phyloP scores from a whole-genome alignment of 2,888 invertebrate genomes.

The Tupiocoris notatus region DNA sequence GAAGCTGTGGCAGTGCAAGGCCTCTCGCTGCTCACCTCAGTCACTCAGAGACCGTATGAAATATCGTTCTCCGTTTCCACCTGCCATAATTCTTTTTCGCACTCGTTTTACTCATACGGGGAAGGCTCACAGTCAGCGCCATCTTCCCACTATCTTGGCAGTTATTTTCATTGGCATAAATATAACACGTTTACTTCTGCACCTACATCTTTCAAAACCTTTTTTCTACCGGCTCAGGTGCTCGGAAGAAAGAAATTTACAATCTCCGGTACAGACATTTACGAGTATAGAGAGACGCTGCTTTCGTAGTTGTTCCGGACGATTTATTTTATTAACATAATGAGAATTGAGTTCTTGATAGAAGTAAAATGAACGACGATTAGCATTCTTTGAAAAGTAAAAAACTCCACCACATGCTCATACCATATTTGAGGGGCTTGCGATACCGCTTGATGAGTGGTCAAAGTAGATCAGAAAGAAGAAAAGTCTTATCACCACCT shows the following conservation, averaged over 20 bases:
- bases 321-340: too few species aligned
- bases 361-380: too few species aligned
- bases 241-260: background rate
- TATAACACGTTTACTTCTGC: background rate
- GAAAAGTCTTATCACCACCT: too few species aligned
- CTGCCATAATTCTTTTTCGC: slow-evolving; percentile 27
- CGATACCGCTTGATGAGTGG: too few species aligned
- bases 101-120: slow-evolving; percentile 8
- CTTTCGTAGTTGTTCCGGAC: too few species aligned
- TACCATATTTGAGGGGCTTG: too few species aligned
- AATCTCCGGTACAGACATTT: background rate
- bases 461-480: too few species aligned
- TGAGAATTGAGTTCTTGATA: too few species aligned
- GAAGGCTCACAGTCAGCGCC: background rate
- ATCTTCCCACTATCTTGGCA: background rate
- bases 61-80: slow-evolving; percentile 23
- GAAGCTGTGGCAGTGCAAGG: background rate
- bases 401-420: too few species aligned
- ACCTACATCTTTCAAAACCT: background rate
- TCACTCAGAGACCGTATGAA: background rate
- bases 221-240: background rate
- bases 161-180: background rate
- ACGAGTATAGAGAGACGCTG: too few species aligned
- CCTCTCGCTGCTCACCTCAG: background rate
- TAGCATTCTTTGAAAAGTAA: too few species aligned